A percentile compares a stretch with the other conserved stretches of the same genome.
Conservation (phyloP, 2,888 invertebrate genomes). For the Orthosia gothica region DNA sequence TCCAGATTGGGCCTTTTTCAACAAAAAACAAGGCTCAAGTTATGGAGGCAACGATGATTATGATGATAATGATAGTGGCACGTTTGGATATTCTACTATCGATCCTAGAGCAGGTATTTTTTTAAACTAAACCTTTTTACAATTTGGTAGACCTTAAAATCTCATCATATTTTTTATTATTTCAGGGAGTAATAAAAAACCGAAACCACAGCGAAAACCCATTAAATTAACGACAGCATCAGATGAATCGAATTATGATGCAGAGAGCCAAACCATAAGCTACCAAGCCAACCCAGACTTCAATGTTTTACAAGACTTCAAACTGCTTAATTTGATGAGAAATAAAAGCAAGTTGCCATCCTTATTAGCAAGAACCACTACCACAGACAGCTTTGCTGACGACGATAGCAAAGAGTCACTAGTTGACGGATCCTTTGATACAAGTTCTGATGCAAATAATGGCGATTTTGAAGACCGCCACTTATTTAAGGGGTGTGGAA, state of each 20-base stretch:
- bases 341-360: conserved; percentile 74
- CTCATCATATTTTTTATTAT: background rate
- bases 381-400: conserved; percentile 71
- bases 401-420: conserved; percentile 71
- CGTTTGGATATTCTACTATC: conserved; percentile 83
- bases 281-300: conserved; percentile 86
- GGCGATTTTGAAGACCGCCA: conserved; percentile 72
- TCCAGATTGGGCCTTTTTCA: conserved; percentile 72
- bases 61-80: conserved; percentile 68
- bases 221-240: conserved; percentile 72
- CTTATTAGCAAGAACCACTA: conserved; percentile 71
- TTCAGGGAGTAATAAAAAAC: conserved; percentile 44
- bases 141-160: background rate
- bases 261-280: conserved; percentile 80
- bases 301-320: conserved; percentile 85
- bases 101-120: conserved; percentile 83
- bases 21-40: conserved; percentile 64
- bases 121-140: background rate
- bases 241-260: conserved; percentile 70
- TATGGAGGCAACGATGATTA: conserved; percentile 77
- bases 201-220: conserved; percentile 69
- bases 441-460: conserved; percentile 64
- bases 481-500: conserved; percentile 81
- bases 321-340: conserved; percentile 82
- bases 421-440: conserved; percentile 64